Evolutionary conservation across 2,113 vertebrate species (phyloP), one percentile per base, ranked within the genome.

Genomic region (Toxostoma redivivum): DNA sequence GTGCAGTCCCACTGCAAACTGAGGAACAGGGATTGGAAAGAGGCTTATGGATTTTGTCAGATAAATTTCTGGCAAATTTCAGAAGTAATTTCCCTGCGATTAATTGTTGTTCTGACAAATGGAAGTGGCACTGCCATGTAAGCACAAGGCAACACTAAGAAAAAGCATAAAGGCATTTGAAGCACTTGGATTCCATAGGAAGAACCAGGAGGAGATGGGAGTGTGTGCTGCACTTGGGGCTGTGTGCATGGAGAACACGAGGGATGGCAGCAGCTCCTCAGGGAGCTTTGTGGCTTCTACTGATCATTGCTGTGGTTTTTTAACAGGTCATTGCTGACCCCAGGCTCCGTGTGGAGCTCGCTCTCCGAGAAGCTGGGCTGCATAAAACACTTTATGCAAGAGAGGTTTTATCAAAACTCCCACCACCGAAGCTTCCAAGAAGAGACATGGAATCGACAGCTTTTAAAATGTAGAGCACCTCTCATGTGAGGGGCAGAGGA

Each of bases 321-420:
- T 90, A 93, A 81, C 98, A 99, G 99, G 98, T 99, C 78, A 96
- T 98, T 93, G 98, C 99, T 89, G 99, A 99, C 91, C 98, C 98
- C 22, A 98, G 99, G 91, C 94, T 99, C 62, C 98, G 98, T 67
- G 95, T 99, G 1, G 99, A 99, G 91, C 97, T 98, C 57, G 99
- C 99, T 10, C 98, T 99, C 44, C 98, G 99, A 65, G 98, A 98
- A 86, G 99, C 98, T 38, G 99, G 99, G 71, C 98, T 99, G 95
- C 99, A 99, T 65, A 97, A 98, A 82, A 98, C 98, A 20, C 96
- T 60, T 47, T 99, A 99, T 31, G 99, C 98, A 54, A 98, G 97
- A 96, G 97, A 98, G 69, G 91, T 99, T 48, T 92, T 99, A 51
- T 98, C 98, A 40, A 97, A 97, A 81, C 97, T 99, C 51, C 97